Percentiles rank a stretch among this genome's conserved stretches.
These are phyloP conservation scores for Psittacus erithacus DNA, from an alignment of 2,113 vertebrate species.

Conservation along the genomic window DNA sequence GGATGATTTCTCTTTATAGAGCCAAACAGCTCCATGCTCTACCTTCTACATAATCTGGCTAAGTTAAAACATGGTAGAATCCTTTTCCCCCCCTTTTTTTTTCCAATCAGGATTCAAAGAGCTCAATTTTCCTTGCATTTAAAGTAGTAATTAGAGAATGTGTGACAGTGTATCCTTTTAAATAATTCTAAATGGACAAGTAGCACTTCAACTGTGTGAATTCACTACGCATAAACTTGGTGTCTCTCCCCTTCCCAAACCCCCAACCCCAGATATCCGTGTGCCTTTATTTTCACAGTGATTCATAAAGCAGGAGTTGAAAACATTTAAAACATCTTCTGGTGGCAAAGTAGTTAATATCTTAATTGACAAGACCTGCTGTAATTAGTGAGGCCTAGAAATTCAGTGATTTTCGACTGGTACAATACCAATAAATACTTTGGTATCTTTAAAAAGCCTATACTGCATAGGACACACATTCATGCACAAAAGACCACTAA, in stretches of 20 bases:
- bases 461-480: constrained; percentile 15
- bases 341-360: background rate
- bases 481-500: background rate
- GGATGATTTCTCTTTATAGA: background rate
- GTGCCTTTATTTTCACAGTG: constrained; percentile 48
- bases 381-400: background rate
- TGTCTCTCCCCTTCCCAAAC: background rate
- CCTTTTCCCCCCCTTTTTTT: too few species aligned
- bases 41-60: background rate
- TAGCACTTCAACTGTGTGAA: background rate
- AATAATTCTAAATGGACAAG: background rate
- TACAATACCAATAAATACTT: constrained; percentile 15
- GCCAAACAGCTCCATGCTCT: background rate
- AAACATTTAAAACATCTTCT: background rate
- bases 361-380: background rate
- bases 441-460: background rate
- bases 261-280: background rate
- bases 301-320: background rate
- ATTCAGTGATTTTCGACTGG: background rate
- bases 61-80: background rate
- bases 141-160: background rate
- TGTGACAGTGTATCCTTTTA: background rate
- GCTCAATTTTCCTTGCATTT: background rate
- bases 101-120: background rate
- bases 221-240: background rate